Evolutionary conservation across 1,140 invertebrate genomes (phyloP).

Genomic region (Pinna nobilis): DNA sequence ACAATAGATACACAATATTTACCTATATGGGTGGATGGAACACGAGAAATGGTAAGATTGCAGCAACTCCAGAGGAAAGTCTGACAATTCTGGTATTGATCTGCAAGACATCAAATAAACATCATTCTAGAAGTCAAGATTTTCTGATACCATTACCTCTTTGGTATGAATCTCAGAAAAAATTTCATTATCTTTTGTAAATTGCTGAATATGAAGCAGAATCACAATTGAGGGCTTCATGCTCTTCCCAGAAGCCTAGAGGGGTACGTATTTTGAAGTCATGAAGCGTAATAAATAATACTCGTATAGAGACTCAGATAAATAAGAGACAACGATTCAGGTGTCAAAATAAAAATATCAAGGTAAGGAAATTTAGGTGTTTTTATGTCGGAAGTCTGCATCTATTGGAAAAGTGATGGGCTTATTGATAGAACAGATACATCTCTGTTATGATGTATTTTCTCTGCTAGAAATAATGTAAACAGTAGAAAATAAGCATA

Average conservation of each 20-base stretch:
- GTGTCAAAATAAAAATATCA: too few species aligned
- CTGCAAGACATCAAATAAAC: background rate
- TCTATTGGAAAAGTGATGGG: background rate
- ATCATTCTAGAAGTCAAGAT: too few species aligned
- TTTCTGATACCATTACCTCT: too few species aligned
- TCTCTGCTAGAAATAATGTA: too few species aligned
- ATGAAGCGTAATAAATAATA: too few species aligned
- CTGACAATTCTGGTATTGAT: background rate
- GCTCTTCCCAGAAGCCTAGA: background rate
- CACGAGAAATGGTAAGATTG: conserved; percentile 8
- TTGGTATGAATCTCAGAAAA: background rate
- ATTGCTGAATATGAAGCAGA: background rate
- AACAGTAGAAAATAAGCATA: too few species aligned
- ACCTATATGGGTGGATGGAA: conserved; percentile 10
- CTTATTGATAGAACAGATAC: background rate
- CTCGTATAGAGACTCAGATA: too few species aligned
- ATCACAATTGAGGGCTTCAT: background rate
- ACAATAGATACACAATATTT: background rate
- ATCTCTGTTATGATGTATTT: background rate
- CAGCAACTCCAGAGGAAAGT: background rate
- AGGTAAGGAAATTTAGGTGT: too few species aligned
- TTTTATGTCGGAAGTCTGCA: too few species aligned
- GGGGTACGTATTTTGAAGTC: too few species aligned
- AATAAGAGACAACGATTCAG: too few species aligned
- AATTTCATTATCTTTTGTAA: background rate